A percentile compares a stretch with the other conserved stretches of the same genome.
These are phyloP conservation scores for Antheraea pernyi DNA, from an alignment of 1,140 invertebrate species.

Conservation along the genomic window DNA sequence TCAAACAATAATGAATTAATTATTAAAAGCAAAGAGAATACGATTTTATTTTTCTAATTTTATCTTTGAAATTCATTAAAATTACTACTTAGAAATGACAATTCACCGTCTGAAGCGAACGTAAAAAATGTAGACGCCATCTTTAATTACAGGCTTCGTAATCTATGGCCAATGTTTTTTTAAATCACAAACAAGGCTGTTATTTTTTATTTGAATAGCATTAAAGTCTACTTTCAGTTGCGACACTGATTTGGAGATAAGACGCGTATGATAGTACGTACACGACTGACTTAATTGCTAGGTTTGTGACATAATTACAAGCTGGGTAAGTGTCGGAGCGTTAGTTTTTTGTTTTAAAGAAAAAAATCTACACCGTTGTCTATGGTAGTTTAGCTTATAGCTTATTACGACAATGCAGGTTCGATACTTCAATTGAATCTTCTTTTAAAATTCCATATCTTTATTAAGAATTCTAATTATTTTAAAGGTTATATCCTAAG, in stretches of 20 bases:
- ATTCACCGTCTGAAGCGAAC: constrained; percentile 43
- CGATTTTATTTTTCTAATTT: too few species aligned
- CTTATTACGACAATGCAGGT: not conserved
- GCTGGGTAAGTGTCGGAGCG: constrained; percentile 26
- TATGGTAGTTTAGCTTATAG: too few species aligned
- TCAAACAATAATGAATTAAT: too few species aligned
- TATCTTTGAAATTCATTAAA: constrained; percentile 29
- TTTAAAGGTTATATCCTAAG: too few species aligned
- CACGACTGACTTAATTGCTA: constrained; percentile 52
- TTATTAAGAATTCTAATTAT: too few species aligned
- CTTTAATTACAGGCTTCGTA: constrained; percentile 48
- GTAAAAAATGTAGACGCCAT: constrained; percentile 34
- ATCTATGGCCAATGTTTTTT: not conserved
- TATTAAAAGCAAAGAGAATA: too few species aligned
- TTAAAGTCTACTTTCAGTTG: constrained; percentile 40
- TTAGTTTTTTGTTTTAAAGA: constrained; percentile 27
- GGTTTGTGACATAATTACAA: constrained; percentile 63
- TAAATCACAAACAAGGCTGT: not conserved
- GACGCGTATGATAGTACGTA: constrained; percentile 18
- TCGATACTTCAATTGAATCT: too few species aligned
- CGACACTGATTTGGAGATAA: constrained; percentile 35
- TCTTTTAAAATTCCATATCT: too few species aligned
- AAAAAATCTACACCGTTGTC: not conserved
- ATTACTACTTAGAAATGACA: constrained; percentile 48
- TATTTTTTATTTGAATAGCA: constrained; percentile 14